Evolutionary conservation across 1,140 invertebrate species (phyloP), one percentile per base, ranked within the genome.

Genomic region (Kradibia gibbosae): DNA sequence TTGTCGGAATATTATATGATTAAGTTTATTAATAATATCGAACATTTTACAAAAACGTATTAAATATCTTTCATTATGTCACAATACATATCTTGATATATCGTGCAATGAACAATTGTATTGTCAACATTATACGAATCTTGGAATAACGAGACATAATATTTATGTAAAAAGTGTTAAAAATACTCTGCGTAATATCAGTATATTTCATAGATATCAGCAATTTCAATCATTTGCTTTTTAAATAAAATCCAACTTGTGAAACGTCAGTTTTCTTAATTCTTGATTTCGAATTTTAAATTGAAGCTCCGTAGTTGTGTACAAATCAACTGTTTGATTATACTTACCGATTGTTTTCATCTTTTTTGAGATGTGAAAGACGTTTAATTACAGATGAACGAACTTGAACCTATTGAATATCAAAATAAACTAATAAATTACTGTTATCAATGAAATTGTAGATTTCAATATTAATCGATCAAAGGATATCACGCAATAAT

Each of bases 111-210:
- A 82, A 84, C 83, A n/a, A n/a, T 86, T 85, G 82, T 82, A 86
- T 84, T 85, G 86, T 87, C 86, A 84, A 86, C 86, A 85, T 82
- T 83, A 25, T 22, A 22, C 42, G 60, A 76, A 77, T 72, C n/a
- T 81, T 31, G 36, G 84, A 85, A 84, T 83, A 84, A 74, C 75
- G 72, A 82, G 39, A 65, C 79, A 85, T 84, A 85, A 82, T 82
- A 83, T 88, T 88, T 87, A 87, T 89, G 87, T 88, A 86, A 84
- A 85, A 87, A 88, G 87, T 80, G 81, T 83, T 82, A 71, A 65
- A 84, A 85, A 85, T 31, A 17, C 34, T 84, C 86, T 86, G 83
- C 67, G 28, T 39, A 55, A 53, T 71, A 81, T 83, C 82, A 82
- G 71, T 84, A 60, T 77, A 81, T 72, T 84, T 76, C 57, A 80